These are phyloP conservation scores for Ficedula albicollis DNA, from an alignment of 2,797 vertebrate genomes.

Conservation along the genomic window DNA sequence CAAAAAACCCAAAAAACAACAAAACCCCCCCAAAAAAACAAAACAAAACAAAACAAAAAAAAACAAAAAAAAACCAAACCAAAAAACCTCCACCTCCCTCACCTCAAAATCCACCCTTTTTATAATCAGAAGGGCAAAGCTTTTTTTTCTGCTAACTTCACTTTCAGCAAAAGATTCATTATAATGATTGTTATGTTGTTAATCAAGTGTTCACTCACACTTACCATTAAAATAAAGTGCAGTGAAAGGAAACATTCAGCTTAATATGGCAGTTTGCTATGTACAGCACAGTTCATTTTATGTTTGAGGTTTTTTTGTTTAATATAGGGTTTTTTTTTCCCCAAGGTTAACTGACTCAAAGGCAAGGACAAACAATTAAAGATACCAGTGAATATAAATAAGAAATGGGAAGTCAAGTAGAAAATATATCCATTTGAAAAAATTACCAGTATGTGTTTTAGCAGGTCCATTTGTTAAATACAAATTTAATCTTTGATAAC, in stretches of 20 bases:
- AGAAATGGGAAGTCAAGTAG: not conserved
- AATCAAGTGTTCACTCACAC: not conserved
- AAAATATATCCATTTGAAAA: not conserved
- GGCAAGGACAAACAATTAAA: not conserved
- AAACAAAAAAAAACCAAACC: too few relatives aligned
- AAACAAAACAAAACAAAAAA: not conserved
- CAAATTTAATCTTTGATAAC: not conserved
- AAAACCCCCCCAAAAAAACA: too few relatives aligned
- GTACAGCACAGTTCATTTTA: not conserved
- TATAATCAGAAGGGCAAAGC: fast-evolving
- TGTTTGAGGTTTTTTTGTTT: not conserved
- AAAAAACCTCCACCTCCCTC: fast-evolving
- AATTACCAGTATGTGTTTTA: not conserved
- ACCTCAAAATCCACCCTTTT: fast-evolving
- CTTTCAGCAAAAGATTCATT: not conserved
- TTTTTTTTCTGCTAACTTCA: not conserved
- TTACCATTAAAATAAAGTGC: not conserved
- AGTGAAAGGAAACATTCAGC: not conserved
- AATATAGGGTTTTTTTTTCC: fast-evolving
- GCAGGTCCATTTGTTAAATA: not conserved
- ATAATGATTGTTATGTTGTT: not conserved
- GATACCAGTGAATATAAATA: not conserved
- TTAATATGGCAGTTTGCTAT: not conserved
- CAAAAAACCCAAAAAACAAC: too few relatives aligned
- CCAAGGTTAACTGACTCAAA: not conserved